Conservation (phyloP, 2,797 vertebrate genomes). For the Okamejei kenojei region DNA sequence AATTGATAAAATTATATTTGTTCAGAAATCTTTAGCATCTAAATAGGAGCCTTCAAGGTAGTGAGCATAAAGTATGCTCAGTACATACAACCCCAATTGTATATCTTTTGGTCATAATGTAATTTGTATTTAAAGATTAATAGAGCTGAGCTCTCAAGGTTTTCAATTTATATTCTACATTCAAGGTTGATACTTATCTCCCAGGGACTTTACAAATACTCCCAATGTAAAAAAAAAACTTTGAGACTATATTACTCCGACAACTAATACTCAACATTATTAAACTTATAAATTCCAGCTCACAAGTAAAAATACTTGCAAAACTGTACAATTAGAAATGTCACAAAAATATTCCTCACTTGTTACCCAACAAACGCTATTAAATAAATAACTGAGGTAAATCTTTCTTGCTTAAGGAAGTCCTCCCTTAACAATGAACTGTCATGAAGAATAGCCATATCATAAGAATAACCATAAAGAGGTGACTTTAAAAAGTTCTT, state of each 20-base stretch:
- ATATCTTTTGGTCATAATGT: neutral
- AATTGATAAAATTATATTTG: neutral
- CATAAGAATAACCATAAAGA: neutral
- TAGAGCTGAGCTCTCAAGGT: neutral
- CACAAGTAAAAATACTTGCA: constrained; percentile 26
- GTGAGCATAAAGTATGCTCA: neutral
- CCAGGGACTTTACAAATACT: neutral
- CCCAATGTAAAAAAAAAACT: neutral
- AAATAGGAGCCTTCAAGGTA: neutral
- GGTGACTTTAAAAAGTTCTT: neutral
- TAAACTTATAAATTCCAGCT: neutral
- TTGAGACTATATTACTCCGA: neutral
- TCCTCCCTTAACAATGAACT: neutral
- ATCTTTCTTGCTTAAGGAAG: neutral
- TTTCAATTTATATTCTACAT: neutral
- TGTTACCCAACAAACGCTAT: neutral
- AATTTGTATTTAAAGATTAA: neutral
- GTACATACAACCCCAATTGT: neutral
- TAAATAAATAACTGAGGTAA: constrained; percentile 20
- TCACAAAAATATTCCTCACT: neutral
- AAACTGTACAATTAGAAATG: constrained; percentile 29
- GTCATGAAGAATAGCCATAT: neutral
- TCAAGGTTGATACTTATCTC: neutral
- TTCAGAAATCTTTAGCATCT: neutral
- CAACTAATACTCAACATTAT: neutral